phyloP scores from a whole-genome alignment of 2,888 invertebrate species.

The Nomada fabriciana region DNA sequence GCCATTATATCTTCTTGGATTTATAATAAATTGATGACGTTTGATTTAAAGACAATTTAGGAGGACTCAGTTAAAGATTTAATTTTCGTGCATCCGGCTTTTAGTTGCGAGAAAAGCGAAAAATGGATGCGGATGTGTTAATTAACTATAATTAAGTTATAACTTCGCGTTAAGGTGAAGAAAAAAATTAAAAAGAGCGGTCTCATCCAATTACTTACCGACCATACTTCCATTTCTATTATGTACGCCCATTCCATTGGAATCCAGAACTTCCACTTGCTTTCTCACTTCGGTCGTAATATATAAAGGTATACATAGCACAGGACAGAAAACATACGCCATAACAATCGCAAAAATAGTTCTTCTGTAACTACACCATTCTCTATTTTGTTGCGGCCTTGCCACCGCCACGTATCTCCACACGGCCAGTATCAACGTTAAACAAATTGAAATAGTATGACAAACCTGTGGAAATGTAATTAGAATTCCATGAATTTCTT shows the following conservation, averaged over 20 bases:
- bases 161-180: too few species aligned
- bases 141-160: too few species aligned
- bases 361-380: conserved; percentile 92
- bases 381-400: conserved; percentile 91
- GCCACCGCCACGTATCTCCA: conserved; percentile 96
- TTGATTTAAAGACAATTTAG: too few species aligned
- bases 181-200: neutral
- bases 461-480: conserved; percentile 91
- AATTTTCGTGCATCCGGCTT: too few species aligned
- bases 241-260: conserved; percentile 80
- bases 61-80: too few species aligned
- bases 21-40: too few species aligned
- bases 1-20: too few species aligned
- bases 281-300: conserved; percentile 91
- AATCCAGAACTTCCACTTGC: conserved; percentile 77
- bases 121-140: too few species aligned
- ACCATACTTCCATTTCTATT: conserved; percentile 5
- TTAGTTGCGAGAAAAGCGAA: too few species aligned
- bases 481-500: conserved; percentile 1
- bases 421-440: conserved; percentile 96
- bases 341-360: conserved; percentile 87
- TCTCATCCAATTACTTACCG: conserved; percentile 24
- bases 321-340: conserved; percentile 92
- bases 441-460: conserved; percentile 96
- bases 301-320: conserved; percentile 94